These are phyloP conservation scores for Torymus texanus DNA, from an alignment of 2,888 invertebrate genomes.

Conservation along the genomic window DNA sequence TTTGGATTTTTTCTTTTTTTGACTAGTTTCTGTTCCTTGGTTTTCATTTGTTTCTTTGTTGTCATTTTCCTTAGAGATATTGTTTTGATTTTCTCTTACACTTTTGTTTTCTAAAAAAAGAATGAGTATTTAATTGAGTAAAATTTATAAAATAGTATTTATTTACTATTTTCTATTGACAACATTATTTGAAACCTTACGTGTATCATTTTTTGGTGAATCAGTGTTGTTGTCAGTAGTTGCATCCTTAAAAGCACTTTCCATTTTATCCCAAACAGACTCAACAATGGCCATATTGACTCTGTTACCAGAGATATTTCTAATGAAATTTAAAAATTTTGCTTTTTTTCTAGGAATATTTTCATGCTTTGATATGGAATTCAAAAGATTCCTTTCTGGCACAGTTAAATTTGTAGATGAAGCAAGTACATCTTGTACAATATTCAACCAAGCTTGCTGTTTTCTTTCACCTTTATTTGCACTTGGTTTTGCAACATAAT, in stretches of 20 bases:
- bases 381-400: conserved; percentile 80
- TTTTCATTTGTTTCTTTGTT: conserved; percentile 51
- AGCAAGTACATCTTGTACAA: conserved; percentile 81
- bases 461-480: conserved; percentile 91
- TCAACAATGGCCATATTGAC: conserved; percentile 79
- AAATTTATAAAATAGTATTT: conserved; percentile 8
- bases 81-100: conserved; percentile 66
- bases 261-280: conserved; percentile 81
- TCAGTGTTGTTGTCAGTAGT: conserved; percentile 48
- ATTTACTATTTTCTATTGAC: too few relatives aligned
- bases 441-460: conserved; percentile 89
- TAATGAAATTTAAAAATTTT: conserved; percentile 88
- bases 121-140: neutral
- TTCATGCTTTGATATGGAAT: conserved; percentile 82
- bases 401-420: conserved; percentile 78
- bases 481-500: conserved; percentile 81
- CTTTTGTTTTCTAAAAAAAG: conserved; percentile 36
- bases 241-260: conserved; percentile 67
- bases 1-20: conserved; percentile 64
- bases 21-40: conserved; percentile 27
- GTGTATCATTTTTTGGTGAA: conserved; percentile 34
- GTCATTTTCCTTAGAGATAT: conserved; percentile 64
- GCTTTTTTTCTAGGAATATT: conserved; percentile 91
- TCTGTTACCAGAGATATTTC: conserved; percentile 79
- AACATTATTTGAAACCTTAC: conserved; percentile 38